Evolutionary conservation across 2,797 vertebrate genomes (phyloP).

Genomic region (Huso huso): DNA sequence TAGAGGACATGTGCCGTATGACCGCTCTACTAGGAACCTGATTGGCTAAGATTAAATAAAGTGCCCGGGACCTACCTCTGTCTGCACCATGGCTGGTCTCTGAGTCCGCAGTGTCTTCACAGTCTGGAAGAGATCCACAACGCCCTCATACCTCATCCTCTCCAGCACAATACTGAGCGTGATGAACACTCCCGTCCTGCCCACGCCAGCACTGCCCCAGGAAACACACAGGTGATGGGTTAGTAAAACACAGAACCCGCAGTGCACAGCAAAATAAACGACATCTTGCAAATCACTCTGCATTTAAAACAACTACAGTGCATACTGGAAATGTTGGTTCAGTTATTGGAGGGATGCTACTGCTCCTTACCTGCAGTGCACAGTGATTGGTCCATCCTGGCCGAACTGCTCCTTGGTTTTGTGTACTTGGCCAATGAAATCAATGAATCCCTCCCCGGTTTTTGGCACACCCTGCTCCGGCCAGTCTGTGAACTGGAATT

Average conservation of each 20-base stretch:
- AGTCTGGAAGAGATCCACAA: slow-evolving; percentile 94
- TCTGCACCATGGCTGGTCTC: slow-evolving; percentile 95
- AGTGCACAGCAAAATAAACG: slow-evolving; percentile 11
- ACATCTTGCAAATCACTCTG: background rate
- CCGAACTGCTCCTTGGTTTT: slow-evolving; percentile 98
- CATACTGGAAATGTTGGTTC: background rate
- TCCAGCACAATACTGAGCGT: slow-evolving; percentile 91
- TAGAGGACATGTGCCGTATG: too few relatives aligned
- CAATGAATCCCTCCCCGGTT: slow-evolving; percentile 91
- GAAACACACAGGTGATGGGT: background rate
- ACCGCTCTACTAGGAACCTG: too few relatives aligned
- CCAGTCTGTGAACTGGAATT: slow-evolving; percentile 98
- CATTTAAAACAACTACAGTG: background rate
- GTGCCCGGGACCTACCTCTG: slow-evolving; percentile 64
- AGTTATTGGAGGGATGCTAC: background rate
- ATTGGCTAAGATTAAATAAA: too few relatives aligned
- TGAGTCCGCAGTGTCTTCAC: slow-evolving; percentile 91
- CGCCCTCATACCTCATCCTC: slow-evolving; percentile 90
- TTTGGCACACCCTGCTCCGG: slow-evolving; percentile 97
- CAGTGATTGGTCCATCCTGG: slow-evolving; percentile 91
- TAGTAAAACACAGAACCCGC: too few relatives aligned
- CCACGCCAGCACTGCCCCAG: slow-evolving; percentile 80
- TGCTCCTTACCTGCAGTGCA: slow-evolving; percentile 83
- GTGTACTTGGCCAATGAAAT: slow-evolving; percentile 96
- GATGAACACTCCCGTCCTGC: slow-evolving; percentile 89